Evolutionary conservation across 2,888 invertebrate genomes (phyloP).

Genomic region (Papilio gigon): DNA sequence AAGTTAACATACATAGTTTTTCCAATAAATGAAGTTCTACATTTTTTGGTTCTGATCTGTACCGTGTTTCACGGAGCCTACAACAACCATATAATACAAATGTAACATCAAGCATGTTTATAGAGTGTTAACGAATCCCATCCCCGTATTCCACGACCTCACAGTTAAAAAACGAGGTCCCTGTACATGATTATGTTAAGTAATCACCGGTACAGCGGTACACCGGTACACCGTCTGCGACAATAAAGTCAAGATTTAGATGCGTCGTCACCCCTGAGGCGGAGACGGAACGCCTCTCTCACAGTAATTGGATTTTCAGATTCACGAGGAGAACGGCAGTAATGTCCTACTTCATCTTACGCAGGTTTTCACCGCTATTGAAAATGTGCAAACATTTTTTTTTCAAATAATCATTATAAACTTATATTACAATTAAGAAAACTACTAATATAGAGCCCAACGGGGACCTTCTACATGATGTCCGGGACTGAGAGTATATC

Average conservation of each 20-base stretch:
- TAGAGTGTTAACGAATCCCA: not conserved
- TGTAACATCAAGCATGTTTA: not conserved
- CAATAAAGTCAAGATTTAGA: constrained; percentile 22
- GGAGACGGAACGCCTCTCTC: constrained; percentile 14
- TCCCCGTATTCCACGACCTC: not conserved
- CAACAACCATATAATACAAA: not conserved
- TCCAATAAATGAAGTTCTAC: no score
- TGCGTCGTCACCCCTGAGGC: constrained; percentile 13
- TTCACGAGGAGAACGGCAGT: constrained; percentile 11
- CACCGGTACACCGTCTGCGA: constrained; percentile 9
- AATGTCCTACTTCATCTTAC: constrained; percentile 20
- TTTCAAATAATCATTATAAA: not conserved
- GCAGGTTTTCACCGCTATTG: not conserved
- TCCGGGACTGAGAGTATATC: no score
- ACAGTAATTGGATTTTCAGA: constrained; percentile 18
- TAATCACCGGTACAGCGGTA: constrained; percentile 6
- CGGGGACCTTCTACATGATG: no score
- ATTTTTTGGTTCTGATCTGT: no score
- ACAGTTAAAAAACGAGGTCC: not conserved
- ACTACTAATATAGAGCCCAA: no score
- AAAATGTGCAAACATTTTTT: not conserved
- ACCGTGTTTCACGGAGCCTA: not conserved
- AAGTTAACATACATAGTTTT: no score
- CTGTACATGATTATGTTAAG: constrained; percentile 22
- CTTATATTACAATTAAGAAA: not conserved